Evolutionary conservation across 2,888 invertebrate genomes (phyloP).

Genomic region (Pardosa pseudoannulata): DNA sequence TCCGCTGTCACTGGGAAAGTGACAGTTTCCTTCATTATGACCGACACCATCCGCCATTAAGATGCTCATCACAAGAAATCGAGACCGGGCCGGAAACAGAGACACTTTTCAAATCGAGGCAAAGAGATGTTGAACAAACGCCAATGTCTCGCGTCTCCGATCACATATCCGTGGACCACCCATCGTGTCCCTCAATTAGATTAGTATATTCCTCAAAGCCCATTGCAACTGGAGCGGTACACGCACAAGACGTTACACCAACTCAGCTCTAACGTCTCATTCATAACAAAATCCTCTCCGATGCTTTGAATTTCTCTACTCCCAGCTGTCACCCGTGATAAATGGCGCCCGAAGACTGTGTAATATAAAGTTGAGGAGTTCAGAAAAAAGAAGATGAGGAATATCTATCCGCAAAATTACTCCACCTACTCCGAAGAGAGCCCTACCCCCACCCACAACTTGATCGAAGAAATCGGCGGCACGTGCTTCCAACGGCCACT

Average conservation of each 20-base stretch:
- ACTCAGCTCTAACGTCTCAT: constrained; percentile 6
- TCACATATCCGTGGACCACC: constrained; percentile 42
- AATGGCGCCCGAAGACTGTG: constrained; percentile 23
- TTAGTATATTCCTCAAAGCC: constrained; percentile 31
- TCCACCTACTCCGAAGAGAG: constrained; percentile 61
- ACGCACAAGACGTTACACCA: background rate
- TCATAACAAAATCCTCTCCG: background rate
- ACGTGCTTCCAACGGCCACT: constrained; percentile 63
- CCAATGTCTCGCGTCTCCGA: background rate
- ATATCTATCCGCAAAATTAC: constrained; percentile 43
- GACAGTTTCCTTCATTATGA: constrained; percentile 7
- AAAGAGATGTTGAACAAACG: constrained; percentile 2
- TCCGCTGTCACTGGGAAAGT: background rate
- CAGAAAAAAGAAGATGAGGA: constrained; percentile 20
- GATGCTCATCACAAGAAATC: background rate
- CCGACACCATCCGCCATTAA: constrained; percentile 4
- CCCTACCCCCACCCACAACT: constrained; percentile 58
- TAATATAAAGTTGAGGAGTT: constrained; percentile 35
- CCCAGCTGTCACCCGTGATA: constrained; percentile 42
- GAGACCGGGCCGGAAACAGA: background rate
- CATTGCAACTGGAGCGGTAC: background rate
- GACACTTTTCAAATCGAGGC: background rate
- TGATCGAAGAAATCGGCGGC: constrained; percentile 31
- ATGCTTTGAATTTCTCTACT: constrained; percentile 14
- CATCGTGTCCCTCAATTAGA: constrained; percentile 47